These are phyloP conservation scores for Zaprionus gabonicus DNA, from an alignment of 1,140 invertebrate genomes.

Conservation along the genomic window DNA sequence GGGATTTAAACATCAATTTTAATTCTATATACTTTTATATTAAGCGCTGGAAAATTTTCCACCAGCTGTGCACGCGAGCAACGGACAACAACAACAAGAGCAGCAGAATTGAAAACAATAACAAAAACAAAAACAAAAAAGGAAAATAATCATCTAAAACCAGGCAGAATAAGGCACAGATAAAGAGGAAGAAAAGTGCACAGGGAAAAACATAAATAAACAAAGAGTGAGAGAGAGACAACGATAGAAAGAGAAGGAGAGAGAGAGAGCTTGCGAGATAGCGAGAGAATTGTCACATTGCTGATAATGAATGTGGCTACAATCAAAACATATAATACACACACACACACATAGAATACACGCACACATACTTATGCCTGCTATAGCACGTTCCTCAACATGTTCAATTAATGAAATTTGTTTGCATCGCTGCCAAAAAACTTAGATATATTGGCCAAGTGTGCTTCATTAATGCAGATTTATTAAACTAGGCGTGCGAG, in stretches of 20 bases:
- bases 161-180: slow-evolving; percentile 18
- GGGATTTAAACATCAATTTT: slow-evolving; percentile 68
- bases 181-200: slow-evolving; percentile 34
- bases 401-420: slow-evolving; percentile 42
- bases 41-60: slow-evolving; percentile 77
- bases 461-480: slow-evolving; percentile 53
- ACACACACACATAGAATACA: not conserved
- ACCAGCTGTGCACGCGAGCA: slow-evolving; percentile 63
- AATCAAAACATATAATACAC: slow-evolving; percentile 5
- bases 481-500: slow-evolving; percentile 31
- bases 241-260: not conserved
- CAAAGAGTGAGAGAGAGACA: slow-evolving; percentile 33
- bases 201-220: slow-evolving; percentile 68
- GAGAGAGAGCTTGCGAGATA: not conserved
- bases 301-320: slow-evolving; percentile 50
- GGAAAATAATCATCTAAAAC: slow-evolving; percentile 44
- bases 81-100: slow-evolving; percentile 24
- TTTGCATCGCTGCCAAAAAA: slow-evolving; percentile 47
- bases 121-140: slow-evolving; percentile 11
- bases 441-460: slow-evolving; percentile 42
- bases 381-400: not conserved
- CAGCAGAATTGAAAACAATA: slow-evolving; percentile 25
- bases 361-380: slow-evolving; percentile 2
- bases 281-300: slow-evolving; percentile 32
- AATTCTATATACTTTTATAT: slow-evolving; percentile 70